Percentiles rank a stretch among this genome's conserved stretches.
Evolutionary conservation across 2,797 vertebrate species (phyloP).

Genomic region (Perdix hodgsoniae): DNA sequence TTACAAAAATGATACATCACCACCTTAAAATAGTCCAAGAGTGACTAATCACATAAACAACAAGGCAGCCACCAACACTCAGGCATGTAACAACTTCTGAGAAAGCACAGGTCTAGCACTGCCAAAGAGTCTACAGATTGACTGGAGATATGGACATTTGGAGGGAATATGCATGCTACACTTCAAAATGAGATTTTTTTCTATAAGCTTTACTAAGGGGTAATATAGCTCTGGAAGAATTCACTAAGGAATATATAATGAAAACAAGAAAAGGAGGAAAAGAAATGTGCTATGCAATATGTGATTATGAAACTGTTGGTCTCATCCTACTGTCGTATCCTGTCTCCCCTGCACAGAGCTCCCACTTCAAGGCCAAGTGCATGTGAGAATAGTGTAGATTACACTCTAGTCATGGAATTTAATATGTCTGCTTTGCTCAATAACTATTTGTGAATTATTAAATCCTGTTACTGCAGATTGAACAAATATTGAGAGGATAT

Average conservation of each 20-base stretch:
- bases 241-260: neutral
- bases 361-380: neutral
- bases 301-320: neutral
- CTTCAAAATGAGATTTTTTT: neutral
- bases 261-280: neutral
- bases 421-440: neutral
- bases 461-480: neutral
- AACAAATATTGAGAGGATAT: neutral
- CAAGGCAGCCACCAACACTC: slow-evolving; percentile 44
- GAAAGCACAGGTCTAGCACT: slow-evolving; percentile 40
- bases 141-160: slow-evolving; percentile 40
- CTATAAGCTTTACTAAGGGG: neutral
- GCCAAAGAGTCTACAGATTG: neutral
- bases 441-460: neutral
- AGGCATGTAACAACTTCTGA: slow-evolving; percentile 44
- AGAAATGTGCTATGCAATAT: neutral
- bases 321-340: neutral
- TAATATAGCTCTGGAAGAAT: slow-evolving; percentile 24
- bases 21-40: slow-evolving; percentile 62
- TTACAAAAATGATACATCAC: slow-evolving; percentile 50
- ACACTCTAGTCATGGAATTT: neutral
- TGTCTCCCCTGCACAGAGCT: neutral
- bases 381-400: neutral
- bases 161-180: neutral
- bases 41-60: slow-evolving; percentile 64